Percentiles rank a stretch among this genome's conserved stretches.
Conservation (phyloP, 2,888 invertebrate genomes). For the Catotricha subobsoleta region DNA sequence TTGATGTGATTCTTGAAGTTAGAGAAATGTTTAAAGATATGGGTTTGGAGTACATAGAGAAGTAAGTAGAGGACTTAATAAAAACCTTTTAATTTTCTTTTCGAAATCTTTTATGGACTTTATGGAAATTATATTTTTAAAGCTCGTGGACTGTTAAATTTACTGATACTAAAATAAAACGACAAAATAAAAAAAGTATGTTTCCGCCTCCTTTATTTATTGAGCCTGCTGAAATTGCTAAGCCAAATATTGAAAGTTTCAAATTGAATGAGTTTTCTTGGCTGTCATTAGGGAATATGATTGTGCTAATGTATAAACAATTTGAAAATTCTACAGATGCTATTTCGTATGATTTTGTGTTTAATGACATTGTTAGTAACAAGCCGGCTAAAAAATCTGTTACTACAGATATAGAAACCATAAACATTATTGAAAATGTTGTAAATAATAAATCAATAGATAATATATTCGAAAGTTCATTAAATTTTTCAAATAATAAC, state of each 20-base stretch:
- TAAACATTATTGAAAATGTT: too few relatives aligned
- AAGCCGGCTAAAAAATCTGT: too few relatives aligned
- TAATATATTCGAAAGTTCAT: too few relatives aligned
- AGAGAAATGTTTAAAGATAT: constrained; percentile 9
- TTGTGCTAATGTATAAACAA: constrained; percentile 44
- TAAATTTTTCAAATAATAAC: too few relatives aligned
- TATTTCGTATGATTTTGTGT: constrained; percentile 13
- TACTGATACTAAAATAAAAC: constrained; percentile 8
- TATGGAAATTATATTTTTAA: neutral
- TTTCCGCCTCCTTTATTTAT: constrained; percentile 13
- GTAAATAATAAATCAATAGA: too few relatives aligned
- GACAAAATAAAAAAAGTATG: constrained; percentile 12
- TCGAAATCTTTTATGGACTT: neutral
- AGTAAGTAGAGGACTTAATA: constrained; percentile 7
- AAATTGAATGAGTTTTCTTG: constrained; percentile 35
- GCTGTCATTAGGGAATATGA: constrained; percentile 45
- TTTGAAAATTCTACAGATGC: constrained; percentile 39
- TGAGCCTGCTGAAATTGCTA: constrained; percentile 11
- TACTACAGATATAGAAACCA: too few relatives aligned
- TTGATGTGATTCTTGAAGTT: constrained; percentile 18
- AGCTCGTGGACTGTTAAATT: constrained; percentile 13
- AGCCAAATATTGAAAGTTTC: constrained; percentile 15
- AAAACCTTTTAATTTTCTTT: neutral
- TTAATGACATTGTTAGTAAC: neutral
- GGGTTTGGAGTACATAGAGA: constrained; percentile 13